phyloP scores from a whole-genome alignment of 2,113 vertebrate genomes.

The Parotia lawesii region DNA sequence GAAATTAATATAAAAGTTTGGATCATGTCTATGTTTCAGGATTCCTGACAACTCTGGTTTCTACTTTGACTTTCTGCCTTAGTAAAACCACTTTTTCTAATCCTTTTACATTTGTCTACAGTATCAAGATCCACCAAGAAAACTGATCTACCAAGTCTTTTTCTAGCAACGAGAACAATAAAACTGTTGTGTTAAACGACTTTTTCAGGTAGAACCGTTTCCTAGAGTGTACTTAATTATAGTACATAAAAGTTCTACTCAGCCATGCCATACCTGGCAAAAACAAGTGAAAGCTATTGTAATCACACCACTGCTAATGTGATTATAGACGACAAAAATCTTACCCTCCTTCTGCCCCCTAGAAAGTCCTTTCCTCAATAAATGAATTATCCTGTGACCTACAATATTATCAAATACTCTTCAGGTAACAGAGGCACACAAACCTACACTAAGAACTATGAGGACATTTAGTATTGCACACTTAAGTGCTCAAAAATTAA shows the following conservation, averaged over 20 bases:
- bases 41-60: background rate
- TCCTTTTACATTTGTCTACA: background rate
- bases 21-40: background rate
- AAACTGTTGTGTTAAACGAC: background rate
- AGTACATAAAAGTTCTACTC: background rate
- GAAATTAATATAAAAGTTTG: background rate
- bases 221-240: background rate
- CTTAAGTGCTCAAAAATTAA: background rate
- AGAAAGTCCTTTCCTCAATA: background rate
- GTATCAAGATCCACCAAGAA: background rate
- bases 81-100: background rate
- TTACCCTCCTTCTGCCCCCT: background rate
- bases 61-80: background rate
- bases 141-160: background rate
- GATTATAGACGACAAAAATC: background rate
- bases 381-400: background rate
- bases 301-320: background rate
- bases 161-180: background rate
- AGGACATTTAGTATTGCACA: background rate
- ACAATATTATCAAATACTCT: background rate
- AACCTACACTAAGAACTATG: background rate
- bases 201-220: background rate
- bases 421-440: background rate
- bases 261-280: background rate
- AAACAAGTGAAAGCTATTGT: background rate